These are phyloP conservation scores for Gonatopus flavifemur DNA, from an alignment of 1,140 invertebrate genomes.

Conservation along the genomic window DNA sequence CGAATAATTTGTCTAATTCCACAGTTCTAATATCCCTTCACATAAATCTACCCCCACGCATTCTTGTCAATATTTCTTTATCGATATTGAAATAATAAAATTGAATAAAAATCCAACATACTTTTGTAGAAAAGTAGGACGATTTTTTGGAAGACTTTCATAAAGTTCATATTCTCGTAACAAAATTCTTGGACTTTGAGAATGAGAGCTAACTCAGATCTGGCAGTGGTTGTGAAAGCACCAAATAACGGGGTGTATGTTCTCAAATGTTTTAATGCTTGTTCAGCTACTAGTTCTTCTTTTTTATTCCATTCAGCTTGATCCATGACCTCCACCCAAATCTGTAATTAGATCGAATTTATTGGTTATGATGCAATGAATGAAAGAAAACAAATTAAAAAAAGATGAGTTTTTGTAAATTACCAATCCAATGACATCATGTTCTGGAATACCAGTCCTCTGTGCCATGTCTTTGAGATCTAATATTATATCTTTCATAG, in stretches of 20 bases:
- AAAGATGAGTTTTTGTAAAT: constrained; percentile 5
- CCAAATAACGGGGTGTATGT: constrained; percentile 82
- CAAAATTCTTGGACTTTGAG: constrained; percentile 95
- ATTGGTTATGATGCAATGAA: background rate
- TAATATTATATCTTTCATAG: constrained; percentile 77
- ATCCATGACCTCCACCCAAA: constrained; percentile 93
- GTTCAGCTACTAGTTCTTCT: constrained; percentile 92
- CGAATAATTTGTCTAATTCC: no score
- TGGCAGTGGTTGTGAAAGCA: constrained; percentile 80
- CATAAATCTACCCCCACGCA: background rate
- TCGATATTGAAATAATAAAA: background rate
- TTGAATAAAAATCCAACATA: constrained; percentile 54
- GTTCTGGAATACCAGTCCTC: constrained; percentile 81
- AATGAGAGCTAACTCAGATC: constrained; percentile 84
- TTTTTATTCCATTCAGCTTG: constrained; percentile 98
- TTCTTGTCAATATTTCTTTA: background rate
- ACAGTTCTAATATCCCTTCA: no score
- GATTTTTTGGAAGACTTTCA: constrained; percentile 98
- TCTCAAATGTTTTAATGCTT: constrained; percentile 88
- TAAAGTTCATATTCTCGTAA: constrained; percentile 98
- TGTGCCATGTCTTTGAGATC: constrained; percentile 84
- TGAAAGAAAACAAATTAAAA: background rate
- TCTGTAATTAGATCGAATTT: constrained; percentile 57
- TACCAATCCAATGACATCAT: constrained; percentile 82
- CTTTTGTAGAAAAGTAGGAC: constrained; percentile 95